Conservation (phyloP, 2,888 invertebrate genomes). For the Molanna angustata region DNA sequence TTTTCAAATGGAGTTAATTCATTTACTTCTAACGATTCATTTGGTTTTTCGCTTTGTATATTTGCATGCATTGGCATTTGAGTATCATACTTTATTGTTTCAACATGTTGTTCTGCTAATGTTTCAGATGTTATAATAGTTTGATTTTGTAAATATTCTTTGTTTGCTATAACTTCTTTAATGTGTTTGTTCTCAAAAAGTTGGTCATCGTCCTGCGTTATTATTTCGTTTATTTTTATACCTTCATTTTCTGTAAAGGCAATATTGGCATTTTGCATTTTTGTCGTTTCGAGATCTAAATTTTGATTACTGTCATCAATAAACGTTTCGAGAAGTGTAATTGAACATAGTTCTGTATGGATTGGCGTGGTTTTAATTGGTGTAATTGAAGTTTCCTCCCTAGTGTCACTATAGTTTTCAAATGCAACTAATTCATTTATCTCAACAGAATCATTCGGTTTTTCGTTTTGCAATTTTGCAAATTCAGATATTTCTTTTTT, state of each 20-base stretch:
- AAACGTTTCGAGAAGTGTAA: slow-evolving; percentile 6
- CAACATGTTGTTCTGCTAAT: neutral
- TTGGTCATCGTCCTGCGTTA: slow-evolving; percentile 16
- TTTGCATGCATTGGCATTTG: slow-evolving; percentile 10
- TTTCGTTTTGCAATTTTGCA: slow-evolving; percentile 24
- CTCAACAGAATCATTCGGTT: slow-evolving; percentile 24
- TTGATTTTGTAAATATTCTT: slow-evolving; percentile 24
- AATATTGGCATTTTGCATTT: neutral
- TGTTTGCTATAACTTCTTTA: slow-evolving; percentile 13
- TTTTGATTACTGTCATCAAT: neutral
- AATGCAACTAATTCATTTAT: slow-evolving; percentile 21
- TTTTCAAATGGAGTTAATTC: slow-evolving; percentile 16
- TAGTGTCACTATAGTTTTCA: slow-evolving; percentile 9
- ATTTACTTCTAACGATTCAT: slow-evolving; percentile 23
- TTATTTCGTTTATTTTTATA: neutral
- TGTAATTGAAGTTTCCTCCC: neutral
- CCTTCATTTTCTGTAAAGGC: neutral
- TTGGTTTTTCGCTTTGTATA: slow-evolving; percentile 16
- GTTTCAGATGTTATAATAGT: slow-evolving; percentile 15
- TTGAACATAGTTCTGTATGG: slow-evolving; percentile 23
- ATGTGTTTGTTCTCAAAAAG: slow-evolving; percentile 11
- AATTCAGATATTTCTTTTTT: slow-evolving; percentile 10
- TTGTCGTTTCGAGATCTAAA: neutral
- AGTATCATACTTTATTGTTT: neutral
- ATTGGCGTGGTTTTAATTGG: neutral